Evolutionary conservation across 2,113 vertebrate genomes (phyloP).

Genomic region (Gobius niger): DNA sequence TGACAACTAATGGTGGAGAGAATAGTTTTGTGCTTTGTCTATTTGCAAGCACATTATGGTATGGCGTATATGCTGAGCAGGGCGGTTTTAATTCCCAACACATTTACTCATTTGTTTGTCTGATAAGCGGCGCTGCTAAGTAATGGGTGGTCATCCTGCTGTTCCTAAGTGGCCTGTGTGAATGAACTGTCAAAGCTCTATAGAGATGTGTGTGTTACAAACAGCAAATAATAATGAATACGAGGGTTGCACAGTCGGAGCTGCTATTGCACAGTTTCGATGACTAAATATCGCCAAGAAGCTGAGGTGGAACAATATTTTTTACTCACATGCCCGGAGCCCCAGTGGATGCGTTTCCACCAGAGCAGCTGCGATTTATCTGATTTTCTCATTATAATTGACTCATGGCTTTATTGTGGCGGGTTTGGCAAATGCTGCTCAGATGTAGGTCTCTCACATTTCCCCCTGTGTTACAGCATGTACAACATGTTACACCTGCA

Average conservation of each 20-base stretch:
- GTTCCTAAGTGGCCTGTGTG: conserved; percentile 91
- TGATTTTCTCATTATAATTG: conserved; percentile 83
- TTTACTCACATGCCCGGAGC: conserved; percentile 81
- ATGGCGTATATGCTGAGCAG: conserved; percentile 68
- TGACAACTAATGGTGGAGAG: conserved; percentile 69
- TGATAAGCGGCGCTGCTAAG: conserved; percentile 73
- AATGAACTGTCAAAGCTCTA: conserved; percentile 90
- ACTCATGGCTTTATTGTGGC: conserved; percentile 76
- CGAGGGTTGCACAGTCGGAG: conserved; percentile 81
- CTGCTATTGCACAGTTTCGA: conserved; percentile 84
- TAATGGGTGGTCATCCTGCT: conserved; percentile 83
- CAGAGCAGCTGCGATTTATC: conserved; percentile 77
- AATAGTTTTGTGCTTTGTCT: conserved; percentile 66
- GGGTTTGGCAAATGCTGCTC: conserved; percentile 63
- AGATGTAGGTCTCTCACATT: conserved; percentile 54
- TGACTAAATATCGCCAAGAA: conserved; percentile 84
- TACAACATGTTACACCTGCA: conserved; percentile 28
- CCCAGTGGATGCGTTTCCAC: conserved; percentile 81
- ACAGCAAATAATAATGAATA: conserved; percentile 92
- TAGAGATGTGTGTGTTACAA: conserved; percentile 93
- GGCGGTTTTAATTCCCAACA: conserved; percentile 75
- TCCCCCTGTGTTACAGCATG: conserved; percentile 42
- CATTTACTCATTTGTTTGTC: conserved; percentile 59
- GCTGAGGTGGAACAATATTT: conserved; percentile 84
- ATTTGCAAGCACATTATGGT: conserved; percentile 57